phyloP scores from a whole-genome alignment of 2,888 invertebrate species.

The Arenicola marina region DNA sequence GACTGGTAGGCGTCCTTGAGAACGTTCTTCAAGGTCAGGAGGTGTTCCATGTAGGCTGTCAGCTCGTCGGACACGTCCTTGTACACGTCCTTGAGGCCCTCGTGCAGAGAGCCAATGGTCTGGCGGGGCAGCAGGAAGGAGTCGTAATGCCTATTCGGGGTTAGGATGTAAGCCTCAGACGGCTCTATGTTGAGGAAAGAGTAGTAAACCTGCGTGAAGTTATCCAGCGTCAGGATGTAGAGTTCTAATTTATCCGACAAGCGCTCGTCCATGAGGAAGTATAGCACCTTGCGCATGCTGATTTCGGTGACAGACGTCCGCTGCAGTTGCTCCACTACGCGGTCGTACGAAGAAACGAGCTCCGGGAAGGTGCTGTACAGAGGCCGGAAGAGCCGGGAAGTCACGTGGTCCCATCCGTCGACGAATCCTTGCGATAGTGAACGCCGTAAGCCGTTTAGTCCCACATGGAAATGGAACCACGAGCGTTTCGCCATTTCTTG shows the following conservation, averaged over 20 bases:
- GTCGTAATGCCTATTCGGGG: conserved; percentile 29
- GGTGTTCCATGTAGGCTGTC: conserved; percentile 16
- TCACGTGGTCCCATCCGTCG: background rate
- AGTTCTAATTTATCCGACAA: conserved; percentile 19
- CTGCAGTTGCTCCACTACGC: conserved; percentile 14
- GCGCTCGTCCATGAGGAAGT: conserved; percentile 16
- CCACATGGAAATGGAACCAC: conserved; percentile 2
- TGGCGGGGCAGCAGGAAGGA: conserved; percentile 15
- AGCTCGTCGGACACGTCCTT: conserved; percentile 18
- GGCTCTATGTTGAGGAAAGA: conserved; percentile 23
- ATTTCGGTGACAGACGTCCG: conserved; percentile 15
- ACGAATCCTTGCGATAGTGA: background rate
- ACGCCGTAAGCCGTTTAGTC: background rate
- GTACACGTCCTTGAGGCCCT: conserved; percentile 11
- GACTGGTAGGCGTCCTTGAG: conserved; percentile 17
- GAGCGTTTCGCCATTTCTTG: background rate
- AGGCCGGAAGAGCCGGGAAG: background rate
- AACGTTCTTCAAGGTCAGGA: conserved; percentile 12
- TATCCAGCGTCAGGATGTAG: conserved; percentile 24
- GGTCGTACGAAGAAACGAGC: background rate
- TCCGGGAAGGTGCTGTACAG: background rate
- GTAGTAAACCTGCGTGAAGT: conserved; percentile 20
- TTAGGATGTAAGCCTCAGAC: background rate
- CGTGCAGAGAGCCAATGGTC: conserved; percentile 2
- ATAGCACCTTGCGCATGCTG: conserved; percentile 17